Evolutionary conservation across 2,888 invertebrate genomes (phyloP), one percentile per base, ranked within the genome.

Genomic region (Syritta pipiens): DNA sequence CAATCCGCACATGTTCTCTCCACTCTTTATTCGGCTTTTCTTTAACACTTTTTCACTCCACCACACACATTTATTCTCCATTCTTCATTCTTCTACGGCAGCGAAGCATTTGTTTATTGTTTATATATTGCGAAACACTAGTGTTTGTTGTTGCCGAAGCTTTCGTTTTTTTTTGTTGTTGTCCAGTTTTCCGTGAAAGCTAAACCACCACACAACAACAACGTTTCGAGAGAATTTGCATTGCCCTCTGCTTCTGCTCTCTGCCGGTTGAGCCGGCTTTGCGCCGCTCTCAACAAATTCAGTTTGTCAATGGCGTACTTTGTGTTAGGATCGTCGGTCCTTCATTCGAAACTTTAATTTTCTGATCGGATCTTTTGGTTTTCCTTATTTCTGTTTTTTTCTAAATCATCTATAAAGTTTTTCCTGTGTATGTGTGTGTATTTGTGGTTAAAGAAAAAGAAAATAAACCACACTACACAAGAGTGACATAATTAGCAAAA

Each of bases 271-370:
- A 63, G 48, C 55, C 71, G 53, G 72, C 74, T 62, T 57, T 60
- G 55, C 28, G 46, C 48, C 60, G 72, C 67, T 74, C 67, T 62
- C 67, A 65, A 46, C 53, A 65, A 65, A 62, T 71, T 81, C 68
- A 82, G 82, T 83, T 82, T 77, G 71, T 83, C 62, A 82, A 83
- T 82, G 82, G 82, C 82, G 82, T 82, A 76, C 82, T 69, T 49
- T 62, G 74, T 35, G 69, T 60, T 69, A 84, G 85, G 84, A 84
- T 74, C 67, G 67, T 24, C 40, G 42, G 37, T 74, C 74, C 67
- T 62, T 67, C 14, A 17, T 48, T 68, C 3, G 19, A 48, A 71
- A 49, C 67, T 79, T 65, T 62, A 49, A 62, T 74, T 69, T 74
- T 28, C 67, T 67, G 51, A n/a, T n/a, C 30, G 60, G 55, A 62